Evolutionary conservation across 2,888 invertebrate species (phyloP).

Genomic region (Harpalus rubripes): DNA sequence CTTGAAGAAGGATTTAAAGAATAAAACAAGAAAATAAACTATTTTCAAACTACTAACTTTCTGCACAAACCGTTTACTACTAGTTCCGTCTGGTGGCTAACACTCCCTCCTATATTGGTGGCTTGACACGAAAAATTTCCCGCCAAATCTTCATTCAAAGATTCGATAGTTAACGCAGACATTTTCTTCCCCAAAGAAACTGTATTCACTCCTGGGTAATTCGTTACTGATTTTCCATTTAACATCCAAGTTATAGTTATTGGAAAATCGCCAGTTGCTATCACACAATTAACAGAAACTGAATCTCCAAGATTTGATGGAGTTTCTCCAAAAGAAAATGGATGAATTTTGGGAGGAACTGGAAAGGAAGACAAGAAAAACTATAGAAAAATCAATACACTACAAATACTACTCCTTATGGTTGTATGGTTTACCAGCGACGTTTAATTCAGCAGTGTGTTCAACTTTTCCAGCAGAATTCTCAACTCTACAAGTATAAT

Average conservation of each 20-base stretch:
- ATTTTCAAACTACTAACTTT: neutral
- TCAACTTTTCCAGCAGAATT: slow-evolving; percentile 86
- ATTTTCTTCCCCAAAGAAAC: slow-evolving; percentile 77
- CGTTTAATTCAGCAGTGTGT: slow-evolving; percentile 85
- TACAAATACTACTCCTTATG: slow-evolving; percentile 31
- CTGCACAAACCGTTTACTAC: slow-evolving; percentile 82
- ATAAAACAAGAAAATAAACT: slow-evolving; percentile 19
- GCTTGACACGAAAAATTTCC: slow-evolving; percentile 84
- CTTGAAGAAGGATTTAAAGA: neutral
- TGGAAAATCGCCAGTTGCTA: slow-evolving; percentile 88
- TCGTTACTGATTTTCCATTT: slow-evolving; percentile 77
- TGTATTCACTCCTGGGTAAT: slow-evolving; percentile 79
- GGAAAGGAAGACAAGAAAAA: slow-evolving; percentile 4
- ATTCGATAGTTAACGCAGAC: slow-evolving; percentile 84
- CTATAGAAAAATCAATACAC: slow-evolving; percentile 45
- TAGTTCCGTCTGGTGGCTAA: slow-evolving; percentile 81
- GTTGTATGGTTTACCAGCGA: slow-evolving; percentile 81
- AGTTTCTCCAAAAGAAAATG: slow-evolving; percentile 88
- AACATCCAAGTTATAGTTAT: slow-evolving; percentile 87
- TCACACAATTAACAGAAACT: slow-evolving; percentile 79
- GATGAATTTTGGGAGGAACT: slow-evolving; percentile 88
- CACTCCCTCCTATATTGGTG: slow-evolving; percentile 83
- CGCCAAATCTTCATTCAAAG: slow-evolving; percentile 83
- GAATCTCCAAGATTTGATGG: slow-evolving; percentile 77
- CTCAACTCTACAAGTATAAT: slow-evolving; percentile 87